Base-by-base conservation (phyloP, 2,888 invertebrate species). In the Bembecia ichneumoniformis region DNA sequence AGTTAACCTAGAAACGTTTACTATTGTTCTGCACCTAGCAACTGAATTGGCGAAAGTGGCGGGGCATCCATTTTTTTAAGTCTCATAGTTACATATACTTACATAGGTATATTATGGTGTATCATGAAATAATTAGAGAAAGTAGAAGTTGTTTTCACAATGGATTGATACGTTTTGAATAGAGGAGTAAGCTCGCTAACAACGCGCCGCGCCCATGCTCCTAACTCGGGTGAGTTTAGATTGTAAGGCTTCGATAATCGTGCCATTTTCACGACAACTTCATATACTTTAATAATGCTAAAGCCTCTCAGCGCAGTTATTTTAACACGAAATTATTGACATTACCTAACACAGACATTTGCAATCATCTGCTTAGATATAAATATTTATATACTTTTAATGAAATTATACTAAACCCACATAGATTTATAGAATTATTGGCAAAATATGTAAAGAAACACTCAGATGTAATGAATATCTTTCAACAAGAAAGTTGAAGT, bases 121-220 rank as follows among this genome's bases (percentile, higher is more conserved):
- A 10, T 40, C 40, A 40, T 40, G 40, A 40, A 40, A 14, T 40
- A 40, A 40, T 13, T 11, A 13, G 14, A 40, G 67, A 68, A 73
- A 68, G 77, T 75, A 77, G 63, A 67, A 69, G 74, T 63, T 69
- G 71, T 65, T 71, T 71, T 71, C 68, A 72, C 75, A 74, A 76
- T 77, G 80, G 77, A 79, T 80, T 75, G 61, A 77, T 81, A 82
- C 77, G 75, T 44, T 13, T 15, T 44, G 16, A 46, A 28, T 71
- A 74, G 73, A 72, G 76, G 74, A 80, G 76, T 78, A 78, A 75
- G 77, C 72, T 71, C 63, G 71, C 63, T 71, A 73, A 71, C 71
- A 71, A 64, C 71, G 82, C 81, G 83, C 83, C 82, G 86, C 86
- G 86, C 86, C 86, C 84, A 87, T 87, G 86, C 77, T 70, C 79